Evolutionary conservation across 1,140 invertebrate species (phyloP).

Genomic region (Macrotrachela quadricornifera): DNA sequence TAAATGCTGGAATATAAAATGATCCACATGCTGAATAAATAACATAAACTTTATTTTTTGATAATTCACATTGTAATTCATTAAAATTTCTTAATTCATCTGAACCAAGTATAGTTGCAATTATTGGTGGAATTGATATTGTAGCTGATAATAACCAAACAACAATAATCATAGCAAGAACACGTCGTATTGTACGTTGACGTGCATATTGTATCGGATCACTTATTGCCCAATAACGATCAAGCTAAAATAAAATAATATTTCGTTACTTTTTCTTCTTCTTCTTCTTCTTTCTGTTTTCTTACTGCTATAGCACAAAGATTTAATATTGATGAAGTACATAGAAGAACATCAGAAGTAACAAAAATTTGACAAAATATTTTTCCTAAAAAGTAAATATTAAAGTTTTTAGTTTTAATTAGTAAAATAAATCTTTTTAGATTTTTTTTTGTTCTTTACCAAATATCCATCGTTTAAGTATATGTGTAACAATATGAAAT

Average conservation of each 20-base stretch:
- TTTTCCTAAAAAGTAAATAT: conserved; percentile 29
- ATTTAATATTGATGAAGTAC: conserved; percentile 86
- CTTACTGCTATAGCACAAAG: conserved; percentile 74
- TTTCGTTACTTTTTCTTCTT: no score
- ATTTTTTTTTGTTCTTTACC: not conserved
- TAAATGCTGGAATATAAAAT: conserved; percentile 81
- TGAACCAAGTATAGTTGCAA: not conserved
- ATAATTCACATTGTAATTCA: not conserved
- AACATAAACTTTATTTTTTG: conserved; percentile 50
- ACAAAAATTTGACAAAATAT: conserved; percentile 70
- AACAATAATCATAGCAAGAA: conserved; percentile 62
- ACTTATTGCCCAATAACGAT: conserved; percentile 56
- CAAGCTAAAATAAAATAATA: conserved; percentile 1
- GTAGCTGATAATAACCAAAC: conserved; percentile 48
- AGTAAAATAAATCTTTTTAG: no score
- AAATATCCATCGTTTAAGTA: conserved; percentile 40
- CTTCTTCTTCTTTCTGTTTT: no score
- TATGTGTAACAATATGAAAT: conserved; percentile 62
- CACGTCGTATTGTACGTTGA: conserved; percentile 71
- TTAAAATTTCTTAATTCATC: not conserved
- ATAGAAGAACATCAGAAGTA: conserved; percentile 82
- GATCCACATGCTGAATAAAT: conserved; percentile 79
- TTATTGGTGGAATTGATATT: conserved; percentile 2
- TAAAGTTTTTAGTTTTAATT: no score
- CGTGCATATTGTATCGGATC: conserved; percentile 92